phyloP scores from a whole-genome alignment of 2,888 invertebrate genomes.

The Lysandra coridon region DNA sequence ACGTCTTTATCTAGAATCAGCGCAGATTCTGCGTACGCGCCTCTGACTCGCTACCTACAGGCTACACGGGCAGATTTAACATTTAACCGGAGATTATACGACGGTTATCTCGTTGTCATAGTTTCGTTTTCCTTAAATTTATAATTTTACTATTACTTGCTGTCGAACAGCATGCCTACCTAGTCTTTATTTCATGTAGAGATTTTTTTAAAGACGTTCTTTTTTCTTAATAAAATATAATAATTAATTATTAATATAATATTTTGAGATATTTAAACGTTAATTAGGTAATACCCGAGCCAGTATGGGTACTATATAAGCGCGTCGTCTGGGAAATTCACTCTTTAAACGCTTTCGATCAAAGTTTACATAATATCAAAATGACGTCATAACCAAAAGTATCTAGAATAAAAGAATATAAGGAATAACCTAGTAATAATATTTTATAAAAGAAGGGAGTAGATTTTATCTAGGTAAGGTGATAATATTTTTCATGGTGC shows the following conservation, averaged over 20 bases:
- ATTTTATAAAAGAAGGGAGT: not conserved
- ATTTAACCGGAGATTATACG: not conserved
- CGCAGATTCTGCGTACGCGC: conserved; percentile 71
- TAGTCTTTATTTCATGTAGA: too few species aligned
- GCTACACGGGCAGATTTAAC: not conserved
- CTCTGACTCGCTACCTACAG: conserved; percentile 36
- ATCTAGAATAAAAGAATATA: not conserved
- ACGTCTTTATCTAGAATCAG: conserved; percentile 69
- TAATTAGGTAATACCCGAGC: too few species aligned
- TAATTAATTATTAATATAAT: too few species aligned
- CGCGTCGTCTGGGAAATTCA: not conserved
- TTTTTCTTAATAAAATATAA: too few species aligned
- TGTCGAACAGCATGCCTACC: too few species aligned
- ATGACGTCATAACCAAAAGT: too few species aligned
- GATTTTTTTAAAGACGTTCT: too few species aligned
- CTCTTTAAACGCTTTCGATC: not conserved
- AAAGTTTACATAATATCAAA: not conserved
- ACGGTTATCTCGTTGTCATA: not conserved
- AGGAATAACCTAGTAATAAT: not conserved
- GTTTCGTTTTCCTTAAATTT: not conserved
- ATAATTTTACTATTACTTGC: not conserved
- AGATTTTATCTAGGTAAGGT: not conserved
- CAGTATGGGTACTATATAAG: not conserved
- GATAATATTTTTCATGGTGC: not conserved
- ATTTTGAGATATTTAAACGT: too few species aligned